A percentile compares a stretch with the other conserved stretches of the same genome.
phyloP scores from a whole-genome alignment of 2,888 invertebrate genomes.

The Troglohyphantes excavatus region DNA sequence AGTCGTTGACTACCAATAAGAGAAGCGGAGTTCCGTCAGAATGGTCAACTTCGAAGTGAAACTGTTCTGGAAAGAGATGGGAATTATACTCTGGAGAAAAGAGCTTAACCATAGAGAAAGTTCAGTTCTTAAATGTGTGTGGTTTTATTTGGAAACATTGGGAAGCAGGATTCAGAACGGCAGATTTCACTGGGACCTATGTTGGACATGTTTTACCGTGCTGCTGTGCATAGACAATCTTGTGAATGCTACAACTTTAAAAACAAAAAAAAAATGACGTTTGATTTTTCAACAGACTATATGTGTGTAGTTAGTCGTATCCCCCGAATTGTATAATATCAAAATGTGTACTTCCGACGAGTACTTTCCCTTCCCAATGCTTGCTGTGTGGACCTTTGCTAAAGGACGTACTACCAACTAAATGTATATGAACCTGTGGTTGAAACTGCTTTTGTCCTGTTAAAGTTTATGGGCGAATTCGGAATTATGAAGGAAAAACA shows the following conservation, averaged over 20 bases:
- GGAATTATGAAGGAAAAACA: not conserved
- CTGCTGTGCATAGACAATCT: conserved; percentile 73
- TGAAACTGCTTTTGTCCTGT: conserved; percentile 36
- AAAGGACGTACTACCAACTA: conserved; percentile 10
- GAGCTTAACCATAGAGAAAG: conserved; percentile 63
- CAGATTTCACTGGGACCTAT: not conserved
- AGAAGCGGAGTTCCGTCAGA: not conserved
- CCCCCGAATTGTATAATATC: conserved; percentile 18
- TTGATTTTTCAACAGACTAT: conserved; percentile 56
- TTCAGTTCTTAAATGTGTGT: conserved; percentile 37
- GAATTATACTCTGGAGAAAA: conserved; percentile 49
- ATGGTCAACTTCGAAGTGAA: conserved; percentile 2
- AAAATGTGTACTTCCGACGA: conserved; percentile 25
- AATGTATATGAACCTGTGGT: conserved; percentile 14
- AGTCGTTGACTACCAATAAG: not conserved
- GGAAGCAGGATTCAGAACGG: not conserved
- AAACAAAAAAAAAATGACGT: conserved; percentile 16
- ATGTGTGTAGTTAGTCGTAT: conserved; percentile 61
- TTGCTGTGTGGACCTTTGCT: conserved; percentile 4
- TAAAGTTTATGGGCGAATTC: conserved; percentile 24
- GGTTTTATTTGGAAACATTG: conserved; percentile 38
- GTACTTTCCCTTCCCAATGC: not conserved
- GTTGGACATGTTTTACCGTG: conserved; percentile 24
- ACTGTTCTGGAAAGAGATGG: not conserved
- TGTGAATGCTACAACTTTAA: conserved; percentile 50